Evolutionary conservation across 2,113 vertebrate genomes (phyloP).

Genomic region (Ceuthmochares aereus): DNA sequence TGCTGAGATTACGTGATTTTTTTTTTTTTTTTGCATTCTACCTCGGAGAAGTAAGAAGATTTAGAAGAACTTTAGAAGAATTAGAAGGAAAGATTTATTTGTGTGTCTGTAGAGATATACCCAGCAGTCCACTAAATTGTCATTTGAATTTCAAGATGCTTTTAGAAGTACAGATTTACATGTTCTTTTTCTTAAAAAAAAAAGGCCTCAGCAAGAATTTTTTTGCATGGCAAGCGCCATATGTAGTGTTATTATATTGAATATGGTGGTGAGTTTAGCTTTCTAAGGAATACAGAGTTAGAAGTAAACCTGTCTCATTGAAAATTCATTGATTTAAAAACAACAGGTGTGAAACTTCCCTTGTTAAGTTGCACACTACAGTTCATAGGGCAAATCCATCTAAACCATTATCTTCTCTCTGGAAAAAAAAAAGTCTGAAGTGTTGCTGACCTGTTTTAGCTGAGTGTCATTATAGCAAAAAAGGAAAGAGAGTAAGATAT

Average conservation of each 20-base stretch:
- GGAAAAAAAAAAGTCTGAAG: neutral
- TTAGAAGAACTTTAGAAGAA: neutral
- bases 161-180: neutral
- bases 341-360: conserved; percentile 24
- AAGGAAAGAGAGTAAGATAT: neutral
- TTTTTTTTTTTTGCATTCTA: neutral
- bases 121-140: neutral
- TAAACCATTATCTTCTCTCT: neutral
- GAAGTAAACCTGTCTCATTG: neutral
- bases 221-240: conserved; percentile 6
- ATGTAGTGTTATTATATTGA: neutral
- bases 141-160: conserved; percentile 21
- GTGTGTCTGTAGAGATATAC: neutral
- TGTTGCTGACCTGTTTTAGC: neutral
- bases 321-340: conserved; percentile 49
- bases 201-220: neutral
- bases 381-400: conserved; percentile 26
- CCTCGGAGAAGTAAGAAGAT: neutral
- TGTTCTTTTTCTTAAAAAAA: neutral
- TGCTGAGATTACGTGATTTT: neutral
- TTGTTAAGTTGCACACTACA: conserved; percentile 25
- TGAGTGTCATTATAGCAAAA: neutral
- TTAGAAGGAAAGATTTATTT: conserved; percentile 33
- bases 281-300: neutral
- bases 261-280: conserved; percentile 4